Percentiles rank a stretch among this genome's conserved stretches.
These are phyloP conservation scores for Dugesia japonica DNA, from an alignment of 2,888 invertebrate genomes.

Conservation along the genomic window DNA sequence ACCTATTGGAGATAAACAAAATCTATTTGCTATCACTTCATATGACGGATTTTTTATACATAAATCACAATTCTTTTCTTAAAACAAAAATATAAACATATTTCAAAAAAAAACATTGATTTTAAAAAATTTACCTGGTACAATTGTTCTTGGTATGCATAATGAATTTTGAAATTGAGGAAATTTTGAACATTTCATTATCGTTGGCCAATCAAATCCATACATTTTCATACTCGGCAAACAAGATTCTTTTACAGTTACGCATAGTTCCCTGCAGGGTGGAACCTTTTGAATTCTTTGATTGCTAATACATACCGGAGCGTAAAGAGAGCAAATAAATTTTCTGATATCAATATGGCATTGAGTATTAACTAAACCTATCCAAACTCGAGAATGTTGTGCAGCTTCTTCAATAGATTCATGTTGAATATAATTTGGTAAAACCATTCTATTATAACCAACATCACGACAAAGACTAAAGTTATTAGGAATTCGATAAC, in stretches of 20 bases:
- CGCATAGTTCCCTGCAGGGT: constrained; percentile 74
- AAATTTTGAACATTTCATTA: constrained; percentile 71
- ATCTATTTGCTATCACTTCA: constrained; percentile 29
- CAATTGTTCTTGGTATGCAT: constrained; percentile 12
- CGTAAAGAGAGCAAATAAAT: constrained; percentile 78
- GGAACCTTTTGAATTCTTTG: constrained; percentile 68
- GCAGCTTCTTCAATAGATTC: constrained; percentile 31
- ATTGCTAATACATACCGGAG: constrained; percentile 86
- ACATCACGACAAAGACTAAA: constrained; percentile 29
- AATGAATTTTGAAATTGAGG: constrained; percentile 49
- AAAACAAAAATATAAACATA: not conserved
- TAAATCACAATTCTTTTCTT: constrained; percentile 17
- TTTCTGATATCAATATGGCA: constrained; percentile 31
- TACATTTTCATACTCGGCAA: constrained; percentile 74
- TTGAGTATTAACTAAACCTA: constrained; percentile 31
- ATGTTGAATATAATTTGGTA: constrained; percentile 34
- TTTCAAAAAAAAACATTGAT: not conserved
- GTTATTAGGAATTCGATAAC: constrained; percentile 31
- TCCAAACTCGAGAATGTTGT: constrained; percentile 31
- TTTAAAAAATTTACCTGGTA: not conserved
- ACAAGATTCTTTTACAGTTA: constrained; percentile 61
- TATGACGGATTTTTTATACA: constrained; percentile 28
- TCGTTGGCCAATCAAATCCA: constrained; percentile 79
- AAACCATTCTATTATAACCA: constrained; percentile 32
- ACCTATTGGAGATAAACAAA: constrained; percentile 27